A percentile compares a stretch with the other conserved stretches of the same genome.
Evolutionary conservation across 2,797 vertebrate species (phyloP).

Genomic region (Carapus acus): DNA sequence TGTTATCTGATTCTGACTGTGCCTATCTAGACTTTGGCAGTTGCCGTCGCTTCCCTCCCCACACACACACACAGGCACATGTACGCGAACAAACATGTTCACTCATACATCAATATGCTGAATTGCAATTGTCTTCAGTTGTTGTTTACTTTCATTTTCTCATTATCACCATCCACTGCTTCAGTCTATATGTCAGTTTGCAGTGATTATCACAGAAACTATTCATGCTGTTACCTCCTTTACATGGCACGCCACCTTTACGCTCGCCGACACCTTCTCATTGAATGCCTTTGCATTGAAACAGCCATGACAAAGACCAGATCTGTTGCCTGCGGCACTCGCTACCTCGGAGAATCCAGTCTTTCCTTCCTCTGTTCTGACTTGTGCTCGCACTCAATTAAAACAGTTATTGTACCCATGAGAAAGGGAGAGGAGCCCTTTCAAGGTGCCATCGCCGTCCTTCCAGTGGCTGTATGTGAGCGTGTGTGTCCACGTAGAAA

Average conservation of each 20-base stretch:
- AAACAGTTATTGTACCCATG: slow-evolving; percentile 20
- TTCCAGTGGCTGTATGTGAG: too few relatives aligned
- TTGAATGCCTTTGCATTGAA: slow-evolving; percentile 4
- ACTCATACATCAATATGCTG: background rate
- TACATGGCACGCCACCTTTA: slow-evolving; percentile 14
- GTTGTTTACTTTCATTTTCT: too few relatives aligned
- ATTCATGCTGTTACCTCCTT: too few relatives aligned
- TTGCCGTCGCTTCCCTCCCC: slow-evolving; percentile 31
- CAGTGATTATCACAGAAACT: too few relatives aligned
- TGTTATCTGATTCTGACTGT: too few relatives aligned
- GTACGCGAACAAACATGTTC: background rate
- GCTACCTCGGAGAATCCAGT: slow-evolving; percentile 41
- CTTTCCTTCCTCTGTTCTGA: slow-evolving; percentile 40
- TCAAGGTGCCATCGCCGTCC: too few relatives aligned
- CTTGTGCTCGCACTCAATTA: slow-evolving; percentile 41
- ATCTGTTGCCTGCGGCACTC: slow-evolving; percentile 38
- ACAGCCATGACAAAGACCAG: slow-evolving; percentile 15
- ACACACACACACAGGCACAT: background rate
- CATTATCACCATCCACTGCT: too few relatives aligned
- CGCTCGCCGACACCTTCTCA: slow-evolving; percentile 16
- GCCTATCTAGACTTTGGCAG: slow-evolving; percentile 31
- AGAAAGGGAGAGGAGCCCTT: background rate
- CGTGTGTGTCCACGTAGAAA: too few relatives aligned
- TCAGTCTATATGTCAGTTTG: too few relatives aligned
- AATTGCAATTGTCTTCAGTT: too few relatives aligned